Evolutionary conservation across 2,888 invertebrate species (phyloP).

Genomic region (Eudemis profundana): DNA sequence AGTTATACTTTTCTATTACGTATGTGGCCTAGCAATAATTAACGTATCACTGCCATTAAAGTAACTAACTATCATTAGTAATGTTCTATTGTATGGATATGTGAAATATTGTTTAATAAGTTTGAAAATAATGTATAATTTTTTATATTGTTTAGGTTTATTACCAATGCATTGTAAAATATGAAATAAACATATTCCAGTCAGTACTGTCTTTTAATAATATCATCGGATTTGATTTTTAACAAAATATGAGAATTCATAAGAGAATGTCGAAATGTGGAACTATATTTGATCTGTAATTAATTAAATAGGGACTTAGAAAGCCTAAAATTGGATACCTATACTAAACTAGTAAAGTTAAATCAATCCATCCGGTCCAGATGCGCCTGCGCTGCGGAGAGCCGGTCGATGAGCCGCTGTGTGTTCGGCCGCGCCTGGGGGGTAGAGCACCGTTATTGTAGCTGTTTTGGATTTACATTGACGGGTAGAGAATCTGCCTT

Average conservation of each 20-base stretch:
- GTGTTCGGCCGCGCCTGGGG: slow-evolving; percentile 77
- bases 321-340: slow-evolving; percentile 47
- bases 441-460: neutral
- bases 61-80: slow-evolving; percentile 31
- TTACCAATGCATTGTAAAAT: slow-evolving; percentile 35
- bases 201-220: slow-evolving; percentile 35
- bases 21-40: slow-evolving; percentile 26
- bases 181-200: slow-evolving; percentile 44
- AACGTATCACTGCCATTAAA: slow-evolving; percentile 55
- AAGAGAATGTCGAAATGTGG: slow-evolving; percentile 37
- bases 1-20: neutral
- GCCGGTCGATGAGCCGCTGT: slow-evolving; percentile 73
- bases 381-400: slow-evolving; percentile 78
- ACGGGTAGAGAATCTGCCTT: neutral
- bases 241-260: slow-evolving; percentile 1
- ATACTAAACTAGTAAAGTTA: slow-evolving; percentile 48
- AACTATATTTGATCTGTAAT: slow-evolving; percentile 29
- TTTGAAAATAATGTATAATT: slow-evolving; percentile 28
- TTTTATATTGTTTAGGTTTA: slow-evolving; percentile 34
- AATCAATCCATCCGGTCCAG: slow-evolving; percentile 77
- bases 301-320: slow-evolving; percentile 47
- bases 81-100: slow-evolving; percentile 35
- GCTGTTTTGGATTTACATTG: neutral
- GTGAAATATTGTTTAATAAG: slow-evolving; percentile 28
- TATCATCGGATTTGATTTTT: slow-evolving; percentile 16